These are phyloP conservation scores for Mionectes olivaceus DNA, from an alignment of 2,797 vertebrate species.

Conservation along the genomic window DNA sequence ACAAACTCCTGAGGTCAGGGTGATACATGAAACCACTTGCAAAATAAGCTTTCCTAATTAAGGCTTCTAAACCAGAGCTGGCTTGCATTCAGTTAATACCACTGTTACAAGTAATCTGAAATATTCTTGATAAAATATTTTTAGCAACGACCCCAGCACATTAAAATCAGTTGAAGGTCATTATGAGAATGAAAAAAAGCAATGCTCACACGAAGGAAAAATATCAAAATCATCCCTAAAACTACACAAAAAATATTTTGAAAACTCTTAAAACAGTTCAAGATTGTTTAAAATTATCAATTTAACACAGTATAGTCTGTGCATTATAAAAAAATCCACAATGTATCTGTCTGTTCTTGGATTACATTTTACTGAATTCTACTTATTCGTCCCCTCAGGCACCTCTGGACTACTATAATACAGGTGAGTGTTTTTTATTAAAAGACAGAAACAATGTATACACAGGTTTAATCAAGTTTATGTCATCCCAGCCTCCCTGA, in stretches of 20 bases:
- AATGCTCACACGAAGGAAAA: not conserved
- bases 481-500: not conserved
- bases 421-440: not conserved
- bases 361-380: not conserved
- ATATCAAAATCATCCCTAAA: not conserved
- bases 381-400: not conserved
- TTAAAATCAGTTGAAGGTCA: conserved; percentile 66
- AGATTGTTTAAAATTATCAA: not conserved
- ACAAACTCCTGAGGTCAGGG: conserved; percentile 13
- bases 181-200: conserved; percentile 2
- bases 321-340: not conserved
- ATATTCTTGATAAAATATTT: conserved; percentile 76
- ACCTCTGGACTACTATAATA: not conserved
- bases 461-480: not conserved
- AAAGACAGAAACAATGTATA: not conserved
- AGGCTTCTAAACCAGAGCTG: conserved; percentile 61
- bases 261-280: not conserved
- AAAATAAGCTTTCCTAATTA: conserved; percentile 73
- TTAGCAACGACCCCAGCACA: conserved; percentile 27
- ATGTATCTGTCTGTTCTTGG: rapidly evolving
- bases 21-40: conserved; percentile 70
- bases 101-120: conserved; percentile 67
- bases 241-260: not conserved
- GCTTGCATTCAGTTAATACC: conserved; percentile 63
- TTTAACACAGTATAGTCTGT: not conserved